Base-by-base conservation (phyloP, 1,140 invertebrate species). In the Anoplolepis gracilipes region DNA sequence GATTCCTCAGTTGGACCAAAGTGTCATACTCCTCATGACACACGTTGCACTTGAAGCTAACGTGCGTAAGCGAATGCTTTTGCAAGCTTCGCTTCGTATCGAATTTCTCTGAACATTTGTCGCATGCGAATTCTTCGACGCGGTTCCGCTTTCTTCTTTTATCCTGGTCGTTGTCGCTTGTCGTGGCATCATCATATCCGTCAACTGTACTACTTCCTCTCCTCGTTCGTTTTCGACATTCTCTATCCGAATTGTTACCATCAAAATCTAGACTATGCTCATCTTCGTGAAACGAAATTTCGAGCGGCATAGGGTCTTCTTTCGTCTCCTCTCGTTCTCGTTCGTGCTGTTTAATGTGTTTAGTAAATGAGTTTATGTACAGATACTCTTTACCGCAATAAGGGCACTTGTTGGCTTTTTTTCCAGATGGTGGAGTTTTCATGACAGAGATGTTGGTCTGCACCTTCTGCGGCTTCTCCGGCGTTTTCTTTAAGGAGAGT, bases 371-470 rank as follows among this genome's bases (percentile, higher is more conserved):
- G 65, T 94, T 95, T 22, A 95, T 92, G 42, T 95, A 95, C n/a
- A 94, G 87, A 86, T 95, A 95, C 49, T 94, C 94, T 85, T 95
- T 95, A 13, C 94, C 94, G 73, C 94, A 95, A 75, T 95, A 90
- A 6, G 94, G 94, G 85, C 94, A 95, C 70, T 94, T 95, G 64
- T 93, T 95, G 1, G 92, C 81, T 73, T 90, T 90, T 85, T 94
- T 95, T n/a, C 94, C 94, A 3, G 94, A 94, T 25, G 92, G 92
- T 3, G 92, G 91, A 33, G 81, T 91, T 77, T 92, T 94, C 1
- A 76, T 5, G 65, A 22, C 0, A 25, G 46, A 33, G 62, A 49
- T 22, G 22, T 13, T 70, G 10, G 22, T 30, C 19, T 22, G 10
- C 5, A 16, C 39, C 77, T 92, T 89, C 92, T 90, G 90, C 5